Conservation (phyloP, 2,113 vertebrate genomes). For the Halichoerus grypus region DNA sequence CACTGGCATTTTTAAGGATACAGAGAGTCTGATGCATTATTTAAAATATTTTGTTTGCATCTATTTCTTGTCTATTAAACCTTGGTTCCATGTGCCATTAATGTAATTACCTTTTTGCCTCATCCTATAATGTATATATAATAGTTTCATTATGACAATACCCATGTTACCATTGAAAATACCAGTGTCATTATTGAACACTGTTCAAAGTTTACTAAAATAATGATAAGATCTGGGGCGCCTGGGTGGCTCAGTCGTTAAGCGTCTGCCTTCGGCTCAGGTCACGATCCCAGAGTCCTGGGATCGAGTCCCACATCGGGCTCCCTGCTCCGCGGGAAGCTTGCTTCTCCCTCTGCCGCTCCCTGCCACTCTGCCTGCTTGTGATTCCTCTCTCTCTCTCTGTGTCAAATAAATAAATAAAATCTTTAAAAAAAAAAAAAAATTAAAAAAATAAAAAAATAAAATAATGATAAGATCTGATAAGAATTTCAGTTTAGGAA, state of each 20-base stretch:
- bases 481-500: neutral
- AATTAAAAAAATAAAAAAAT: too few species aligned
- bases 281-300: too few species aligned
- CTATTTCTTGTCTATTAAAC: neutral
- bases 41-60: neutral
- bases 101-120: neutral
- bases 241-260: too few species aligned
- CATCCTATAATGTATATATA: neutral
- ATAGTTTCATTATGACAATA: neutral
- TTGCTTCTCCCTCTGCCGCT: too few species aligned
- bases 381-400: too few species aligned
- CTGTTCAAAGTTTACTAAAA: neutral
- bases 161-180: neutral
- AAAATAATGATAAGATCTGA: neutral
- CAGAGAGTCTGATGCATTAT: neutral
- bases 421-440: too few species aligned
- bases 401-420: too few species aligned
- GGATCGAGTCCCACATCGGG: too few species aligned
- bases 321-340: too few species aligned
- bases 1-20: neutral
- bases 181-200: neutral
- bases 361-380: too few species aligned
- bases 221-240: neutral
- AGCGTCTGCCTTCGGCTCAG: too few species aligned
- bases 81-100: neutral